A percentile compares a stretch with the other conserved stretches of the same genome.
These are phyloP conservation scores for Stenoptilia bipunctidactyla DNA, from an alignment of 2,888 invertebrate species.

Conservation along the genomic window DNA sequence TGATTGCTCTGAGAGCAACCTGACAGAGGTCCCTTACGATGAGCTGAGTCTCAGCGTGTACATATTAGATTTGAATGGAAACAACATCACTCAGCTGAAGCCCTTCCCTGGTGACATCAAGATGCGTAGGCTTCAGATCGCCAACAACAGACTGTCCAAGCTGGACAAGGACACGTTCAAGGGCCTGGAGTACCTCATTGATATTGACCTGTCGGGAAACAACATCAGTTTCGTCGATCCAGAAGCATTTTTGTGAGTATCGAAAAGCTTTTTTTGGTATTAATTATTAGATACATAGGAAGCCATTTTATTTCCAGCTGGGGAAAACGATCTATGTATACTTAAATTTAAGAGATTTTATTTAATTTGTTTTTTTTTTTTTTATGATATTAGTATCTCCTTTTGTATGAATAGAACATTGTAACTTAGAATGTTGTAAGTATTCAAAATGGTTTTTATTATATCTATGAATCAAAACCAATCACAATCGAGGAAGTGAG, in stretches of 20 bases:
- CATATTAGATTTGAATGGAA: conserved; percentile 78
- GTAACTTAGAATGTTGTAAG: too few relatives aligned
- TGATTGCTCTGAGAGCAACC: conserved; percentile 81
- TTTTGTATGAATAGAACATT: too few relatives aligned
- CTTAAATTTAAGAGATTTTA: too few relatives aligned
- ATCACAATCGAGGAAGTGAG: too few relatives aligned
- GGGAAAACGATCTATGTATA: too few relatives aligned
- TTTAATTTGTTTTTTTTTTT: too few relatives aligned
- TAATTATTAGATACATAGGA: too few relatives aligned
- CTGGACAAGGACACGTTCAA: conserved; percentile 74
- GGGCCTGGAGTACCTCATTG: conserved; percentile 76
- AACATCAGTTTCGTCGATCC: conserved; percentile 74
- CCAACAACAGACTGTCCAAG: conserved; percentile 74
- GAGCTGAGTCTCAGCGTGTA: conserved; percentile 79
- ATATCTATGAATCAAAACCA: too few relatives aligned
- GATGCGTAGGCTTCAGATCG: conserved; percentile 77
- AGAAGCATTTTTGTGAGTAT: conserved; percentile 75
- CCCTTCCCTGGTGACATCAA: conserved; percentile 78
- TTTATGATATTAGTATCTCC: too few relatives aligned
- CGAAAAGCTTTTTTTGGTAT: too few relatives aligned
- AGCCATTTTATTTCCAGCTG: too few relatives aligned
- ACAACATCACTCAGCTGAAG: conserved; percentile 71
- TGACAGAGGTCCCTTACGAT: conserved; percentile 76
- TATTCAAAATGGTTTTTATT: too few relatives aligned
- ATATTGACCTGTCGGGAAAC: conserved; percentile 78